These are phyloP conservation scores for Nematostella vectensis DNA, from an alignment of 92 coral and sea anemone species.

Conservation along the genomic window DNA sequence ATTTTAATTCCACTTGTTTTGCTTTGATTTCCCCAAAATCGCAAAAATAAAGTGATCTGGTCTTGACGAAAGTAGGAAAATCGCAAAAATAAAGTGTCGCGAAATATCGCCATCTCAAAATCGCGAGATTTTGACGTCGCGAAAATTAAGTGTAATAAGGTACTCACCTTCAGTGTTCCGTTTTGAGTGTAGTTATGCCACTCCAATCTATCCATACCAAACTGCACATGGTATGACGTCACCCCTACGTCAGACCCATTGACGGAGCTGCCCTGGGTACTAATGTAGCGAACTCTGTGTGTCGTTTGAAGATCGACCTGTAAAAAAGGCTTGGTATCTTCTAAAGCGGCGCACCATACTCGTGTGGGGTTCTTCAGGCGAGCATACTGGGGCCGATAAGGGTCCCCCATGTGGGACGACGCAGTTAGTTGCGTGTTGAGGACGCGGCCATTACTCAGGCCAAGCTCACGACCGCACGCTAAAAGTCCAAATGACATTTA, in stretches of 20 bases:
- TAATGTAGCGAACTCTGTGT: conserved; percentile 7
- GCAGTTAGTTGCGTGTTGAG: conserved; percentile 14
- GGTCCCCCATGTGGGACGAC: not conserved
- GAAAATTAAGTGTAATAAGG: too few species aligned
- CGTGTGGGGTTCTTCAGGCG: conserved; percentile 14
- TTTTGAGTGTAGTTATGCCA: conserved; percentile 34
- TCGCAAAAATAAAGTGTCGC: too few species aligned
- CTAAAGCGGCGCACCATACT: conserved; percentile 36
- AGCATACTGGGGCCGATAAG: conserved; percentile 15
- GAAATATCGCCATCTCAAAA: too few species aligned
- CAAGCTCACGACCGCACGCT: conserved; percentile 7
- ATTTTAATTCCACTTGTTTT: too few species aligned
- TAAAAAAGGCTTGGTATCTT: conserved; percentile 25
- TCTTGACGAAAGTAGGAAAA: too few species aligned
- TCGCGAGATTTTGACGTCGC: too few species aligned
- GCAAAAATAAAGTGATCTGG: too few species aligned
- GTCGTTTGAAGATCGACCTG: conserved; percentile 38
- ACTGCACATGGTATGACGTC: conserved; percentile 5
- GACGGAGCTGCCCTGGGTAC: conserved; percentile 16
- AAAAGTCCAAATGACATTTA: too few species aligned
- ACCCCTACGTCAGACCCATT: conserved; percentile 11
- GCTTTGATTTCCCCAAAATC: too few species aligned
- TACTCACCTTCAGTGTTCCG: conserved; percentile 15
- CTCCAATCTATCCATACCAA: conserved; percentile 11
- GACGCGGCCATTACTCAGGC: conserved; percentile 8